These are phyloP conservation scores for Oncorhynchus nerka DNA, from an alignment of 2,113 vertebrate genomes.

Conservation along the genomic window DNA sequence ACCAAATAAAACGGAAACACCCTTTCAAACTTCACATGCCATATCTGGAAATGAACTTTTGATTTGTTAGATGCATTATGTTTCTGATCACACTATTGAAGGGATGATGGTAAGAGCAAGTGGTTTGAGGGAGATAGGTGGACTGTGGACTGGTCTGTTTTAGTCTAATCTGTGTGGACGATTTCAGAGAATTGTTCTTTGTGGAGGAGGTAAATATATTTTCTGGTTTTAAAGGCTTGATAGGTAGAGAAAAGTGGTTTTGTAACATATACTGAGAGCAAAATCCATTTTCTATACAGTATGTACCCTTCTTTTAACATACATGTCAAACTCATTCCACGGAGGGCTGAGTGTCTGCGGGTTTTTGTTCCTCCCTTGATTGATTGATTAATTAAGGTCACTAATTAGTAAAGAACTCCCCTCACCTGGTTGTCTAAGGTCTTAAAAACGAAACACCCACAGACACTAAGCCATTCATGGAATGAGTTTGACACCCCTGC, in stretches of 20 bases:
- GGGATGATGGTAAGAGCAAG: conserved; percentile 16
- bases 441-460: too few relatives aligned
- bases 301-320: conserved; percentile 11
- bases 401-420: too few relatives aligned
- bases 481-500: too few relatives aligned
- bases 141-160: neutral
- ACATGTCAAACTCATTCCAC: too few relatives aligned
- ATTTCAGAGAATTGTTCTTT: neutral
- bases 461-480: too few relatives aligned
- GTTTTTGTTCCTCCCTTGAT: too few relatives aligned
- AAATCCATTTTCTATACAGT: neutral
- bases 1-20: conserved; percentile 76
- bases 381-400: too few relatives aligned
- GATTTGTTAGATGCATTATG: conserved; percentile 15
- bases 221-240: conserved; percentile 39
- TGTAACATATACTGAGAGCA: neutral
- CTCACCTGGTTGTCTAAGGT: too few relatives aligned
- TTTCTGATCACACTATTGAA: neutral
- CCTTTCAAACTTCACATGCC: neutral
- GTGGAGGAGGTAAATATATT: conserved; percentile 25
- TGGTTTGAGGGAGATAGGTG: neutral
- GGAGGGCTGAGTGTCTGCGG: too few relatives aligned
- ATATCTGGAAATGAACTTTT: conserved; percentile 22
- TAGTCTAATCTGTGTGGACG: neutral
- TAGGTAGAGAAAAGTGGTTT: conserved; percentile 18